Base-by-base conservation (phyloP, 1,140 invertebrate species). In the Drosophila malerkotliana region DNA sequence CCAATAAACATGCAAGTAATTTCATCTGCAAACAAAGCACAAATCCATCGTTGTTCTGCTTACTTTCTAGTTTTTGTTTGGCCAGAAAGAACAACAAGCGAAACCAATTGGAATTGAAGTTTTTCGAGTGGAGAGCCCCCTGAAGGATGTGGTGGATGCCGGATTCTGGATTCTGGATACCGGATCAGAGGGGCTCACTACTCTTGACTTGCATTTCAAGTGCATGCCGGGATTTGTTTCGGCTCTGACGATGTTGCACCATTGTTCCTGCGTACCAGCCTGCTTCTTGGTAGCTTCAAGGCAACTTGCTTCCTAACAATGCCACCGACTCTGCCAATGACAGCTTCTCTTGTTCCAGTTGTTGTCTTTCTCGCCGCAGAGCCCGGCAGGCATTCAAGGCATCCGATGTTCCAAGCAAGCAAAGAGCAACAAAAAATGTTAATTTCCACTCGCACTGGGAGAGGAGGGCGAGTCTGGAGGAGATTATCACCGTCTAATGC, bases 141-240 rank as follows among this genome's bases (percentile, higher is more conserved):
- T 56, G 44, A 41, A 37, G n/a, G 45, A 45, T 34, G 51, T 34
- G 15, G 32, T 53, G 57, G 61, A 39, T 63, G 28, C 14, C 55
- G 34, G 37, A 4, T 24, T 34, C 32, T 9, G 9, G 8, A 37
- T 37, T 37, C 3, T 10, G 10, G 10, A 37, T 37, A 2, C 4
- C 34, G 34, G 34, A 37, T 37, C 34, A 37, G 10, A 24, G 44
- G 18, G 18, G 8, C 18, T 37, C 10, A 37, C 74, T 87, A 74
- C 82, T 85, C 82, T 87, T 85, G 82, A 81, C 82, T 85, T 71
- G 78, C 61, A 87, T 87, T 85, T 85, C 82, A 85, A 85, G 82
- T 87, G 78, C 82, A 85, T 72, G 77, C 48, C 18, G 44, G 44
- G 44, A 18, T 44, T 10, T 47, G 44, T 10, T 9, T 8, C 8